Percentiles rank a stretch among this genome's conserved stretches.
phyloP scores from a whole-genome alignment of 2,113 vertebrate species.

The Conger conger region DNA sequence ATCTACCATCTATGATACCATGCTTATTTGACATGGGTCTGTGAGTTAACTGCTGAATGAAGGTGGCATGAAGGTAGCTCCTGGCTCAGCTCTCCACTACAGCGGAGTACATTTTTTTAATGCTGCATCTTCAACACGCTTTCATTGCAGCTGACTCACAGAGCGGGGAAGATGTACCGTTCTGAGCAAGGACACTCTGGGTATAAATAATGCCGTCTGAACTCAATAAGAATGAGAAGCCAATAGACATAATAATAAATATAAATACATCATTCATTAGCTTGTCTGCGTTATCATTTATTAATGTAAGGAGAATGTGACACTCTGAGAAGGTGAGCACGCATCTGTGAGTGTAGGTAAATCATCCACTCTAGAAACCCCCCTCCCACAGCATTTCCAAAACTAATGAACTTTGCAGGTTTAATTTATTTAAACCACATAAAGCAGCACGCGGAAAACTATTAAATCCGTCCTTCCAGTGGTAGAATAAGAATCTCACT shows the following conservation, averaged over 20 bases:
- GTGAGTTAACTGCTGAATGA: constrained; percentile 20
- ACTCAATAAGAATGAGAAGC: constrained; percentile 26
- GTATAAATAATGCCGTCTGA: constrained; percentile 12
- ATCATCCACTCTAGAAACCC: neutral
- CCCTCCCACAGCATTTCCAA: neutral
- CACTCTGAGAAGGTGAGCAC: neutral
- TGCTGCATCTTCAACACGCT: constrained; percentile 23
- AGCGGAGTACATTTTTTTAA: constrained; percentile 23
- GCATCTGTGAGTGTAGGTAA: neutral
- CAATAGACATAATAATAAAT: constrained; percentile 24
- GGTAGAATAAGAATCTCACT: too few relatives aligned
- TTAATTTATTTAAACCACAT: neutral
- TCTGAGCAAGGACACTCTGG: constrained; percentile 21
- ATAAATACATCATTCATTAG: constrained; percentile 34
- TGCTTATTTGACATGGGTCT: neutral
- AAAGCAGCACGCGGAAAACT: too few relatives aligned
- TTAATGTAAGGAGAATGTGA: neutral
- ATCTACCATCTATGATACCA: neutral
- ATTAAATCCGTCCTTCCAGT: too few relatives aligned
- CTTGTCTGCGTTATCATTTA: neutral
- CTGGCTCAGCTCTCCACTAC: neutral
- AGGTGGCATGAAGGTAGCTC: constrained; percentile 14
- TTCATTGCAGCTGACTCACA: constrained; percentile 36
- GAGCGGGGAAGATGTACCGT: neutral
- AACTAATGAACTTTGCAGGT: neutral